phyloP scores from a whole-genome alignment of 2,888 invertebrate species.

The Cosmia pyralina region DNA sequence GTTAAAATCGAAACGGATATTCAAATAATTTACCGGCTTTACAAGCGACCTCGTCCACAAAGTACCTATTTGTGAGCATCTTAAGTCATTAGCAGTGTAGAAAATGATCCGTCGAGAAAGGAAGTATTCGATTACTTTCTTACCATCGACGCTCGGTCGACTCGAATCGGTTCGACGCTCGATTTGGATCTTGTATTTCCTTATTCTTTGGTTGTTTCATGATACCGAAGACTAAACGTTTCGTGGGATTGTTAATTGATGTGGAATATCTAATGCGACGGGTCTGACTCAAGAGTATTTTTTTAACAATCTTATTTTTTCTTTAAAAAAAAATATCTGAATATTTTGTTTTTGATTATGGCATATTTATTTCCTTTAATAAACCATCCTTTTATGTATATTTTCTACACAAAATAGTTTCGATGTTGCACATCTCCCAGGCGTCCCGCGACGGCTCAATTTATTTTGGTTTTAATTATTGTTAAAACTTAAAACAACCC shows the following conservation, averaged over 20 bases:
- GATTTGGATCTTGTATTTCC: conserved; percentile 50
- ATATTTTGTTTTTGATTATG: too few species aligned
- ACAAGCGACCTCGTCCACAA: conserved; percentile 12
- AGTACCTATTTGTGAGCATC: conserved; percentile 23
- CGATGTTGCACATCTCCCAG: too few species aligned
- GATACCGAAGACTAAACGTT: neutral
- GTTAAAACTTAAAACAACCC: neutral
- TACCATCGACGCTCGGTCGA: conserved; percentile 24
- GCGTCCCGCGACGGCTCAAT: too few species aligned
- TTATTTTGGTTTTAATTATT: neutral
- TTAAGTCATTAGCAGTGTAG: conserved; percentile 51
- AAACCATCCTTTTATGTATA: too few species aligned
- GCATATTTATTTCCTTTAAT: too few species aligned
- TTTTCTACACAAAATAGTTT: too few species aligned
- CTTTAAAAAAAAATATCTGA: too few species aligned
- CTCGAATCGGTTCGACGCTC: conserved; percentile 19
- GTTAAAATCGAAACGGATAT: conserved; percentile 25
- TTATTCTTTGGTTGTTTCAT: conserved; percentile 17
- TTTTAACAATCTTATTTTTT: too few species aligned
- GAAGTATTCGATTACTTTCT: conserved; percentile 63
- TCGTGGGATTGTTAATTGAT: neutral
- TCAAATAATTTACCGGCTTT: conserved; percentile 10
- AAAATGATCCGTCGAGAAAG: conserved; percentile 59
- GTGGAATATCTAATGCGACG: too few species aligned
- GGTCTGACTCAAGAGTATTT: too few species aligned